Base-by-base conservation (phyloP, 92 coral and sea anemone species). In the Hydrozoanthus gracilis region DNA sequence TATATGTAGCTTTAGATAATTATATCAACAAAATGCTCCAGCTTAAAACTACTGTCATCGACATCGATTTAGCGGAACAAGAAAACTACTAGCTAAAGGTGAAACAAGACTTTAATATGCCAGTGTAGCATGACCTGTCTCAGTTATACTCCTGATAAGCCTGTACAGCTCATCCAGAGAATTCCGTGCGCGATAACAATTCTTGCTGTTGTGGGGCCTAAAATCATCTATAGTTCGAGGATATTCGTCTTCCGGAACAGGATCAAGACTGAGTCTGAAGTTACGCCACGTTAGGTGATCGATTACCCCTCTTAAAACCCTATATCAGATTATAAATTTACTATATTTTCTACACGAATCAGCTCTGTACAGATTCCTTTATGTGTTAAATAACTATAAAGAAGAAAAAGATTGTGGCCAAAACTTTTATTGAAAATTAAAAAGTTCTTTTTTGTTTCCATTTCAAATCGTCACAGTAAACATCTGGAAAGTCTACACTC, bases 101-200 rank as follows among this genome's bases (percentile, higher is more conserved):
- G 52, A 64, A 49, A 14, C 71, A 56, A 17, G 45, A 39, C 12
- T 11, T 48, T 47, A 64, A 48, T 12, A 15, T 9, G 56, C 49
- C 64, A 55, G n/a, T 45, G 15, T 45, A 68, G 14, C 12, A 45
- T 62, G 68, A 20, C 54, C 61, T 5, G 45, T 8, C 8, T 62
- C 72, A 58, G 73, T 74, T 47, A 52, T 39, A n/a, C 13, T 20
- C 10, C 61, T 62, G 84, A 79, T 79, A 79, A 79, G 58, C 11
- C 13, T 64, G 45, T 8, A 14, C 15, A 16, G 72, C 61, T 67
- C 48, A 80, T 80, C 61, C 73, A 64, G 73, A n/a, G 85, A 80
- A 80, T 80, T 80, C 85, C 85, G 61, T 45, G 18, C 72, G 51
- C 66, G 55, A 16, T 48, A 80, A 4, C 74, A 17, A 79, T 80